Evolutionary conservation across 2,113 vertebrate genomes (phyloP), one percentile per base, ranked within the genome.

Genomic region (Nibea albiflora): DNA sequence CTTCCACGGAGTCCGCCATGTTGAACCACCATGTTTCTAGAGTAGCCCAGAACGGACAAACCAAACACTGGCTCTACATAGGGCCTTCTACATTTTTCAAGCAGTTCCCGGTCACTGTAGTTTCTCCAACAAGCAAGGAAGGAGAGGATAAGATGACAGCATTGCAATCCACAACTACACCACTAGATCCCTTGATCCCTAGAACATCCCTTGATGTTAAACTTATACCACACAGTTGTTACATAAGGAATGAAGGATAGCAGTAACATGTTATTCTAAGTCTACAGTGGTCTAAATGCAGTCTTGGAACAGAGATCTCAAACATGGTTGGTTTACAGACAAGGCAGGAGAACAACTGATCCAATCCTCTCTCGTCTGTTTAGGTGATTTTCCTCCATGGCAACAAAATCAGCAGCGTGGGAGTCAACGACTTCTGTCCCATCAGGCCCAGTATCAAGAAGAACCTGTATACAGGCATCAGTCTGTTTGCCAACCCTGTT

Each of bases 341-440:
- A 49, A 35, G 28, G 50, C 35, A 64, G 31, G 65, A 76, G 46
- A 54, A 65, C 20, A 11, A 35, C 4, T 56, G 7, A 61, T 56
- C 26, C 11, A 67, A 42, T 76, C 5, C 3, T 67, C 12, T 85
- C 53, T 44, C 49, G 20, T 87, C 47, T 82, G 19, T 73, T 85
- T 92, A 99, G 98, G 96, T 98, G n/a, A 92, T 99, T 64, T 98
- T 96, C 89, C 97, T 99, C 61, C 98, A 99, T 73, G 95, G 93
- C 44, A 99, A 99, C 90, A 97, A 96, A 49, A 99, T 99, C 82
- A 88, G 85, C 28, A 96, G 90, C 17, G 95, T 99, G 89, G 98
- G 96, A 80, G 93, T 97, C 89, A 98, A 99, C 24, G 98, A 99
- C 82, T 99, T 99, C 95, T 99, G 98, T 20, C 96, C 98, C 7